phyloP scores from a whole-genome alignment of 2,113 vertebrate genomes.

The Heloderma charlesbogerti region DNA sequence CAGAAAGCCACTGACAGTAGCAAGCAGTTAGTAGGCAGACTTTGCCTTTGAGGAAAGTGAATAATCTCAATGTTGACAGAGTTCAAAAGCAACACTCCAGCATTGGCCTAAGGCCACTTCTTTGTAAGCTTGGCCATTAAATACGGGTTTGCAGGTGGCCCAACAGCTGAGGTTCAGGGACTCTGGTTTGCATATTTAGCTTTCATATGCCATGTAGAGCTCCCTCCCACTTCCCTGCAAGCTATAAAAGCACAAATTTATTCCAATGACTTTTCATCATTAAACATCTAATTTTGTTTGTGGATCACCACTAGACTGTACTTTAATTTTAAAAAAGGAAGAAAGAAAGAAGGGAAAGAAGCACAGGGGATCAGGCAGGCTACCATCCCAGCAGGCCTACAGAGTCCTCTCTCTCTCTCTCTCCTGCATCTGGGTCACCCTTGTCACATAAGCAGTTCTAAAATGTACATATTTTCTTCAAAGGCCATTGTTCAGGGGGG shows the following conservation, averaged over 20 bases:
- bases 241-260: conserved; percentile 75
- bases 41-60: conserved; percentile 80
- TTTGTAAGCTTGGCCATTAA: conserved; percentile 85
- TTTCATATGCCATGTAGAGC: conserved; percentile 70
- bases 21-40: conserved; percentile 71
- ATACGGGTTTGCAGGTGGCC: conserved; percentile 83
- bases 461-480: conserved; percentile 60
- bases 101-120: conserved; percentile 79
- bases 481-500: conserved; percentile 58
- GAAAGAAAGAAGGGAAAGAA: not conserved
- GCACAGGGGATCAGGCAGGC: conserved; percentile 44
- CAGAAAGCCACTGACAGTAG: conserved; percentile 79
- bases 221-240: conserved; percentile 69
- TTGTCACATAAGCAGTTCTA: conserved; percentile 63
- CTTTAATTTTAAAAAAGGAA: conserved; percentile 55
- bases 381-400: conserved; percentile 60
- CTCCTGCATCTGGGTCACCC: conserved; percentile 55
- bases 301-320: conserved; percentile 48
- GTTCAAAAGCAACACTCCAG: conserved; percentile 80
- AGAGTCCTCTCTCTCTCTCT: conserved; percentile 35
- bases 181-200: conserved; percentile 80
- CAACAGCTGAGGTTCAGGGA: conserved; percentile 75
- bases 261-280: conserved; percentile 75
- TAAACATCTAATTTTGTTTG: conserved; percentile 63
- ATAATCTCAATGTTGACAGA: conserved; percentile 83